Evolutionary conservation across 2,113 vertebrate genomes (phyloP).

Genomic region (Peromyscus californicus): DNA sequence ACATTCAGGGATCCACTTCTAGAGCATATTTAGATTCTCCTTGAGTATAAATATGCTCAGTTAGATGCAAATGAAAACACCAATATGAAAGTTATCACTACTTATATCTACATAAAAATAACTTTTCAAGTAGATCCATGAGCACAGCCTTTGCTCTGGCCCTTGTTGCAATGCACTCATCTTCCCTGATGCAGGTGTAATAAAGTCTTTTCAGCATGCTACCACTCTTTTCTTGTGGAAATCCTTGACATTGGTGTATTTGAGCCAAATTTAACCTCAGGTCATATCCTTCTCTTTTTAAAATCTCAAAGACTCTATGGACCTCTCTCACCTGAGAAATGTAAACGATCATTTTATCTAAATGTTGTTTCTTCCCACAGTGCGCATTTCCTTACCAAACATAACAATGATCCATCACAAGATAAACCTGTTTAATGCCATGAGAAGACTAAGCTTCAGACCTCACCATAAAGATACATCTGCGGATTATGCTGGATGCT

Average conservation of each 20-base stretch:
- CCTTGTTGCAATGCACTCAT: background rate
- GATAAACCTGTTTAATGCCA: background rate
- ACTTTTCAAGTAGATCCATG: background rate
- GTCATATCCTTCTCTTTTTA: background rate
- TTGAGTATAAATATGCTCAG: background rate
- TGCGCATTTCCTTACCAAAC: background rate
- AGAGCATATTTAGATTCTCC: background rate
- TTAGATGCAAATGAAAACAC: background rate
- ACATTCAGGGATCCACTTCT: background rate
- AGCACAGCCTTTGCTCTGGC: too few species aligned
- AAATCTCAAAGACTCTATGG: background rate
- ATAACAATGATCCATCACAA: fast-evolving
- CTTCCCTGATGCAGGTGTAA: background rate
- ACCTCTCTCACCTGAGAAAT: background rate
- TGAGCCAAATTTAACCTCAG: background rate
- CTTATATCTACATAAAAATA: background rate
- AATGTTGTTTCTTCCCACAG: background rate
- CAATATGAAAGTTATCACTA: background rate
- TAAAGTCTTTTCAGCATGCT: background rate
- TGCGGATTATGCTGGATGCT: background rate
- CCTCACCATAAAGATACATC: background rate
- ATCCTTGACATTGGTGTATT: background rate
- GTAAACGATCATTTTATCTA: background rate
- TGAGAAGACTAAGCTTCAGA: background rate
- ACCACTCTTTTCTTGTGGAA: background rate